Percentiles rank a stretch among this genome's conserved stretches.
phyloP scores from a whole-genome alignment of 2,113 vertebrate genomes.

The Scolopax mira region DNA sequence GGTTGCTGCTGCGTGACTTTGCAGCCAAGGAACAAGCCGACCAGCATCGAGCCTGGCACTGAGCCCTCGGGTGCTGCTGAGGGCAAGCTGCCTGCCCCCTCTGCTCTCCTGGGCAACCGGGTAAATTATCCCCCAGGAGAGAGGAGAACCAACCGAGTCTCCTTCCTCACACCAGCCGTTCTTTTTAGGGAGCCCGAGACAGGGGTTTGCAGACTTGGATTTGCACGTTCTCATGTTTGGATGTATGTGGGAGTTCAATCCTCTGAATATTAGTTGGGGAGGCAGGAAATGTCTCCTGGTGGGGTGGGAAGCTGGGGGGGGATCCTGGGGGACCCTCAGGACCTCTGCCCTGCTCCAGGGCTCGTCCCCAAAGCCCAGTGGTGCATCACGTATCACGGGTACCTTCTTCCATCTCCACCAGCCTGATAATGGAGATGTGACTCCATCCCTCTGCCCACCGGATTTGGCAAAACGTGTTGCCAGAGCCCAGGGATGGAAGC shows the following conservation, averaged over 20 bases:
- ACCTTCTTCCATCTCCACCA: background rate
- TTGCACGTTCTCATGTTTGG: background rate
- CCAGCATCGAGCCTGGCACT: too few relatives aligned
- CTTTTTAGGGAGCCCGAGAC: background rate
- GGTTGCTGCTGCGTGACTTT: background rate
- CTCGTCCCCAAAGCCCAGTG: accelerated
- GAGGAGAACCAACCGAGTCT: accelerated
- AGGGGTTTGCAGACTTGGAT: background rate
- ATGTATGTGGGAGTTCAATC: background rate
- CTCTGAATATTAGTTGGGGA: accelerated
- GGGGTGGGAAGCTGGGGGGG: background rate
- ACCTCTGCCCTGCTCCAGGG: background rate
- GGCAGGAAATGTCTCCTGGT: background rate
- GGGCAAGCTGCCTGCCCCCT: background rate
- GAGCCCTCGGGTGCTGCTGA: background rate
- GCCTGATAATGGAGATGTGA: background rate
- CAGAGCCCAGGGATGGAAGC: background rate
- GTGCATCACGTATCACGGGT: accelerated
- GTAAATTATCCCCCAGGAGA: background rate
- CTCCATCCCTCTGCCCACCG: background rate
- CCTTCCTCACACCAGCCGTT: background rate
- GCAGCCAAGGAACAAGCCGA: background rate
- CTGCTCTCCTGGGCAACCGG: background rate
- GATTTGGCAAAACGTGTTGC: background rate
- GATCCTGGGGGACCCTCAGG: background rate